Percentiles rank a stretch among this genome's conserved stretches.
phyloP scores from a whole-genome alignment of 92 coral and sea anemone genomes.

The Pocillopora meandrina region DNA sequence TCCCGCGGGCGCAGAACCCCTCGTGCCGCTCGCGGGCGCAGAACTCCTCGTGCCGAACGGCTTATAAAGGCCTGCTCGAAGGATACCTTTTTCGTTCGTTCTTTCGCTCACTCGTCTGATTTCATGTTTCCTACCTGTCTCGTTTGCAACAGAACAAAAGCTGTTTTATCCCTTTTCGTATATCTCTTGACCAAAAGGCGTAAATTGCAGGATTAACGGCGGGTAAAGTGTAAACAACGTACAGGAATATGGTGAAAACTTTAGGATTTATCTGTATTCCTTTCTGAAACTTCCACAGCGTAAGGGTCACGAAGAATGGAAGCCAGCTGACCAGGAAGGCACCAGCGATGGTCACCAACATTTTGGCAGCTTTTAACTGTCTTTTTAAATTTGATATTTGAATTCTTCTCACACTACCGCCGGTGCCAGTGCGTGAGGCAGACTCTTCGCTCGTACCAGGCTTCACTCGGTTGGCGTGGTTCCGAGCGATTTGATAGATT shows the following conservation, averaged over 20 bases:
- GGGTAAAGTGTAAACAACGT: slow-evolving; percentile 49
- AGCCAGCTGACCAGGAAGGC: slow-evolving; percentile 55
- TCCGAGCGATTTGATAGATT: slow-evolving; percentile 41
- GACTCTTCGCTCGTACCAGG: slow-evolving; percentile 15
- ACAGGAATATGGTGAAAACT: slow-evolving; percentile 42
- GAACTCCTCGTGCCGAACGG: too few relatives aligned
- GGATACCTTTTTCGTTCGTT: not conserved
- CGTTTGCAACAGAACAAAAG: slow-evolving; percentile 27
- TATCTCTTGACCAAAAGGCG: slow-evolving; percentile 58
- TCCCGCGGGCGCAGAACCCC: too few relatives aligned
- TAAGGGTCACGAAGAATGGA: slow-evolving; percentile 54
- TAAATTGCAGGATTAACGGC: slow-evolving; percentile 57
- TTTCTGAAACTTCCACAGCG: slow-evolving; percentile 47
- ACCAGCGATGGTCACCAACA: slow-evolving; percentile 58
- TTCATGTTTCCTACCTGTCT: not conserved
- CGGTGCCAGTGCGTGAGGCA: not conserved
- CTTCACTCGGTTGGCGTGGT: slow-evolving; percentile 50
- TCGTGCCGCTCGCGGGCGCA: too few relatives aligned
- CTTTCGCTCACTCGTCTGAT: not conserved
- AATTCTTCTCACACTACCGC: not conserved
- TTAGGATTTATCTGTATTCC: slow-evolving; percentile 21
- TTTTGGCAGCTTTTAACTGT: slow-evolving; percentile 59
- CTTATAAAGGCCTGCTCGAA: not conserved
- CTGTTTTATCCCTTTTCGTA: slow-evolving; percentile 27
- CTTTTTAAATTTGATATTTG: slow-evolving; percentile 33